Evolutionary conservation across 2,888 invertebrate species (phyloP).

Genomic region (Trichopria drosophilae): DNA sequence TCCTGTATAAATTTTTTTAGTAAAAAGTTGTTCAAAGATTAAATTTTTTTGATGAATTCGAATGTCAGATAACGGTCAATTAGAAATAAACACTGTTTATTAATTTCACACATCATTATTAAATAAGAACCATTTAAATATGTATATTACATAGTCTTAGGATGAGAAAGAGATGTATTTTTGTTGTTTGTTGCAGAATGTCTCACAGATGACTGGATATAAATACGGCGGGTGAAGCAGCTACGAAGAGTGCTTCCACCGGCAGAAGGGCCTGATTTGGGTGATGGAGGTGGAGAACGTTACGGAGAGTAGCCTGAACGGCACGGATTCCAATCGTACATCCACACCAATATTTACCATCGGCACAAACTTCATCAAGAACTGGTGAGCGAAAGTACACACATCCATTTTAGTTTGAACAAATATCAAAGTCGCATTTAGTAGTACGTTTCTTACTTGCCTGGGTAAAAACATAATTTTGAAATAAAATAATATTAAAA

Average conservation of each 20-base stretch:
- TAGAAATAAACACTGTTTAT: too few species aligned
- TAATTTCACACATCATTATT: too few species aligned
- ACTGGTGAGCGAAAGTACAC: conserved; percentile 68
- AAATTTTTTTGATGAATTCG: too few species aligned
- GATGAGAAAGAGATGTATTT: not conserved
- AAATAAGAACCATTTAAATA: too few species aligned
- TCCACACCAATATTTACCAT: conserved; percentile 76
- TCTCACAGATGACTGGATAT: conserved; percentile 20
- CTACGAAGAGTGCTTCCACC: conserved; percentile 39
- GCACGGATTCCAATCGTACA: conserved; percentile 65
- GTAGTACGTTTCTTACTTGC: too few species aligned
- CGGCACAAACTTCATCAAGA: conserved; percentile 74
- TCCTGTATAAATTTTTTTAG: too few species aligned
- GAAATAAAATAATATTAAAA: too few species aligned
- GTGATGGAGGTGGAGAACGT: conserved; percentile 50
- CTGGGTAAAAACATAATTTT: too few species aligned
- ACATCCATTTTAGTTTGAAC: not conserved
- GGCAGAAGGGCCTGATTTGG: conserved; percentile 26
- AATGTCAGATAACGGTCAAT: too few species aligned
- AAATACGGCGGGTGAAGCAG: conserved; percentile 20
- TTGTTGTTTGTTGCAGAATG: conserved; percentile 17
- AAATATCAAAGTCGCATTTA: too few species aligned
- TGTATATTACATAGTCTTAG: too few species aligned
- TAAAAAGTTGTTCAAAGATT: too few species aligned
- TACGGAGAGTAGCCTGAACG: conserved; percentile 53